These are phyloP conservation scores for Cariama cristata DNA, from an alignment of 2,113 vertebrate species.

Conservation along the genomic window DNA sequence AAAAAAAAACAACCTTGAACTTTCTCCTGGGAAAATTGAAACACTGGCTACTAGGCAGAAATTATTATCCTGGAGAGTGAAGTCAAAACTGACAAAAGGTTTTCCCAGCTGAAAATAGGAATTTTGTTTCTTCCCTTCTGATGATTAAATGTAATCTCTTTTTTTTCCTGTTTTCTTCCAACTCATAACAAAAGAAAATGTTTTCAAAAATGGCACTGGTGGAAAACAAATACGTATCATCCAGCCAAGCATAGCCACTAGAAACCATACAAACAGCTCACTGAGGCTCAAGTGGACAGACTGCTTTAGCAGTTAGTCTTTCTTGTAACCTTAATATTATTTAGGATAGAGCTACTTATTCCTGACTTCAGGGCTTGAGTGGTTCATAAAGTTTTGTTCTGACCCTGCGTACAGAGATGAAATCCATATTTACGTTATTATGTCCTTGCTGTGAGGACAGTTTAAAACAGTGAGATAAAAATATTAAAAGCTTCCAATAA, in stretches of 20 bases:
- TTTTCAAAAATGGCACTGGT: not conserved
- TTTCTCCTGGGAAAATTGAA: not conserved
- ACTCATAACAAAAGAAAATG: not conserved
- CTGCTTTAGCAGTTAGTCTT: not conserved
- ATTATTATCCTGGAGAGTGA: not conserved
- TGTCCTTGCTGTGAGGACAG: not conserved
- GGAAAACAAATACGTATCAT: not conserved
- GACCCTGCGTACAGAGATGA: not conserved
- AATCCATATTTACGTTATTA: not conserved
- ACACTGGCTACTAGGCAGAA: not conserved
- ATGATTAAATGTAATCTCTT: not conserved
- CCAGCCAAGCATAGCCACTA: not conserved
- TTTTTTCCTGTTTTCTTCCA: not conserved
- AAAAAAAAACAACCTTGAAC: not conserved
- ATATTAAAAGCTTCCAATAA: not conserved
- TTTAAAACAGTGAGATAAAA: not conserved
- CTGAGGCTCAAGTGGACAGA: not conserved
- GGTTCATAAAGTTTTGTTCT: not conserved
- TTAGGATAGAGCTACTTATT: not conserved
- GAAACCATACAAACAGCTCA: not conserved
- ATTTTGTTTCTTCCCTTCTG: not conserved
- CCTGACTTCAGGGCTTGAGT: not conserved
- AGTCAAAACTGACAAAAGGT: not conserved
- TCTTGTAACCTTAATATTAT: not conserved
- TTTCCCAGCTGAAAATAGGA: not conserved